These are phyloP conservation scores for Lasiommata megera DNA, from an alignment of 2,888 invertebrate genomes.

Conservation along the genomic window DNA sequence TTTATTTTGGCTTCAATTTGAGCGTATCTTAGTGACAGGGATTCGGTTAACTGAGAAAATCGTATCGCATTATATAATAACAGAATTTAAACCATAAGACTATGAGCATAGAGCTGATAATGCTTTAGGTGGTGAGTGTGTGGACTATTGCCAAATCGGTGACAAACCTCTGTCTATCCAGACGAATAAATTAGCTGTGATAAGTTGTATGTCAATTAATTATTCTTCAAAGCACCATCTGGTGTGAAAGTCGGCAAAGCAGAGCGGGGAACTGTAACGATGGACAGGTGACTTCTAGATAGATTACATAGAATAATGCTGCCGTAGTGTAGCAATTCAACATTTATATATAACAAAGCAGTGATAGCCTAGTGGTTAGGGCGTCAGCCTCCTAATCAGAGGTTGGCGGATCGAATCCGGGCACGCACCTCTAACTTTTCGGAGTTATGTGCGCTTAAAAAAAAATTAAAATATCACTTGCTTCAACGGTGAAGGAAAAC, in stretches of 20 bases:
- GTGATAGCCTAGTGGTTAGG: too few species aligned
- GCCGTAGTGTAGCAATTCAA: background rate
- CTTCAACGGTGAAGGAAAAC: too few species aligned
- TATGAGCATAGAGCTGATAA: conserved; percentile 32
- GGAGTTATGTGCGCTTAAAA: too few species aligned
- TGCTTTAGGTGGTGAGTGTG: conserved; percentile 33
- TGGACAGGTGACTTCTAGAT: conserved; percentile 45
- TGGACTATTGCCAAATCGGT: conserved; percentile 73
- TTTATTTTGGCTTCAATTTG: conserved; percentile 75
- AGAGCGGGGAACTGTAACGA: conserved; percentile 61
- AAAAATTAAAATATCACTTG: too few species aligned
- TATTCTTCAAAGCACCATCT: conserved; percentile 80
- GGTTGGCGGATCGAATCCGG: too few species aligned
- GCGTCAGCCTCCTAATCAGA: too few species aligned
- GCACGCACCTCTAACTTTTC: too few species aligned
- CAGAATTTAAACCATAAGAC: conserved; percentile 37
- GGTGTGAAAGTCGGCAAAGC: conserved; percentile 55
- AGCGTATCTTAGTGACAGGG: conserved; percentile 60
- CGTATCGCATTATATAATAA: conserved; percentile 13
- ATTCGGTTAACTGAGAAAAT: conserved; percentile 52
- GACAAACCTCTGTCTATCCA: conserved; percentile 72
- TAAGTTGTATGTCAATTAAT: conserved; percentile 81
- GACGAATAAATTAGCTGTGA: conserved; percentile 79
- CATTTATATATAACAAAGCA: background rate
- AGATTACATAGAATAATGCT: conserved; percentile 32